These are phyloP conservation scores for Glaucomys volans DNA, from an alignment of 2,113 vertebrate genomes.

Conservation along the genomic window DNA sequence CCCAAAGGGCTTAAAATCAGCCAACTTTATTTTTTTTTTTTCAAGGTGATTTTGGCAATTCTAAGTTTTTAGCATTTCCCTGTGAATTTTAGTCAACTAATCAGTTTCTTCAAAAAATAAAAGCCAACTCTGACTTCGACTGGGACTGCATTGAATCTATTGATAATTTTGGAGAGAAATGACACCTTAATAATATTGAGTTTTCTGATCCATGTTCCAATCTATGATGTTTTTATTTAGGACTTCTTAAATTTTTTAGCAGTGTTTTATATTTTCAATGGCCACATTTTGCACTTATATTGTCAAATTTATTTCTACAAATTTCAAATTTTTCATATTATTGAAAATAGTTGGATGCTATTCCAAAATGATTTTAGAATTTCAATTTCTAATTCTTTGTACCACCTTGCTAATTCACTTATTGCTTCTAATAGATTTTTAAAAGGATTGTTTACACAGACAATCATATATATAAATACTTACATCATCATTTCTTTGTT, in stretches of 20 bases:
- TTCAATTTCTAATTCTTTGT: neutral
- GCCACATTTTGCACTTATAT: neutral
- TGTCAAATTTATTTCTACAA: neutral
- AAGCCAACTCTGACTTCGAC: neutral
- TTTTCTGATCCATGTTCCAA: neutral
- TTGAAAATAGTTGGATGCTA: neutral
- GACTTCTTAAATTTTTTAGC: neutral
- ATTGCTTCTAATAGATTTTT: neutral
- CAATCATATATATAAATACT: neutral
- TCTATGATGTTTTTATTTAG: neutral
- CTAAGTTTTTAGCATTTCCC: neutral
- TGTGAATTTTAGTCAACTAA: conserved; percentile 33
- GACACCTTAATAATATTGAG: neutral
- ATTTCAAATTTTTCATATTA: neutral
- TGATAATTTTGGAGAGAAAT: neutral
- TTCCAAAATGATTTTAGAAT: neutral
- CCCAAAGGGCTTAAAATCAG: no score
- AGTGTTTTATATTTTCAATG: neutral
- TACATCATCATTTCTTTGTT: neutral
- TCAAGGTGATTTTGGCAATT: neutral
- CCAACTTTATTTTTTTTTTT: neutral
- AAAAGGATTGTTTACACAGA: neutral
- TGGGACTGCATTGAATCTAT: neutral
- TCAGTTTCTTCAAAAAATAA: conserved; percentile 43
- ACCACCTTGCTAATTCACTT: neutral